Evolutionary conservation across 2,113 vertebrate species (phyloP).

Genomic region (Oreochromis tanganicae): DNA sequence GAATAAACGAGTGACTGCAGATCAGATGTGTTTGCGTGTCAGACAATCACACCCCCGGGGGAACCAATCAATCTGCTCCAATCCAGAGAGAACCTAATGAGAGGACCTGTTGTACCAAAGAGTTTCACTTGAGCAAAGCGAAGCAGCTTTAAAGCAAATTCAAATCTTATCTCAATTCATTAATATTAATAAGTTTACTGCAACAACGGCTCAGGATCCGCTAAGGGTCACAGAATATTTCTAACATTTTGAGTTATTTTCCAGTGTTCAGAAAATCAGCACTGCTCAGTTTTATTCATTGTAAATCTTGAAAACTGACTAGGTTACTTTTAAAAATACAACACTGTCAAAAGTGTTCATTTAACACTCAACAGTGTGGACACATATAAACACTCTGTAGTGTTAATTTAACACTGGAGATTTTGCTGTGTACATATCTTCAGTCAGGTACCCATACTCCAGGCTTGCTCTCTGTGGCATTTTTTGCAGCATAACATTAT

Average conservation of each 20-base stretch:
- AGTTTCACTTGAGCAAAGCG: neutral
- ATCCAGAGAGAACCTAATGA: neutral
- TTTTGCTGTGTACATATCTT: neutral
- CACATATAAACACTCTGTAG: too few species aligned
- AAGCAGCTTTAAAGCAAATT: neutral
- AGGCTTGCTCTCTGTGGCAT: neutral
- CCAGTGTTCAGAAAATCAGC: too few species aligned
- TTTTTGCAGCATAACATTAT: neutral
- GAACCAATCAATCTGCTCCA: slow-evolving; percentile 20
- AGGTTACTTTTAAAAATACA: too few species aligned
- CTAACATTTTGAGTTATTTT: too few species aligned
- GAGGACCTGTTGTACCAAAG: neutral
- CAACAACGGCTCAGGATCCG: neutral
- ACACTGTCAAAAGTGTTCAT: too few species aligned
- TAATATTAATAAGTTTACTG: neutral
- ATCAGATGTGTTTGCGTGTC: neutral
- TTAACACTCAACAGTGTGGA: too few species aligned
- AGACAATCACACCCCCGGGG: neutral
- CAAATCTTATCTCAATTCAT: neutral
- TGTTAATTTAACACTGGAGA: too few species aligned
- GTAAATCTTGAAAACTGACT: too few species aligned
- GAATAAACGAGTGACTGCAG: neutral
- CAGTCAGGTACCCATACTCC: neutral
- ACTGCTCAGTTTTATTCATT: too few species aligned
- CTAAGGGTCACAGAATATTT: neutral